phyloP scores from a whole-genome alignment of 2,113 vertebrate species.

The Piaya cayana region DNA sequence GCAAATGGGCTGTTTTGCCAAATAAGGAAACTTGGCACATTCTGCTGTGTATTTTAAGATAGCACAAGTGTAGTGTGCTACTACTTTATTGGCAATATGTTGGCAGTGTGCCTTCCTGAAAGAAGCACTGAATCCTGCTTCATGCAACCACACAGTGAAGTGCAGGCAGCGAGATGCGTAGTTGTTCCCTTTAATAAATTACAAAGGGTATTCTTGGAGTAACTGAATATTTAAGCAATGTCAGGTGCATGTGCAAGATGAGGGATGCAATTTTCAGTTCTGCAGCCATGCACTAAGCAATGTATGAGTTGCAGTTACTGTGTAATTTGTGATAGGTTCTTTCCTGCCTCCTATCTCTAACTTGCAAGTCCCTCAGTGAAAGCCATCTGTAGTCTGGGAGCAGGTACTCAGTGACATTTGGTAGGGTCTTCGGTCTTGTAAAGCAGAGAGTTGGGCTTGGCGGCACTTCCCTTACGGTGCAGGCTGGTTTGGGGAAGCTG shows the following conservation, averaged over 20 bases:
- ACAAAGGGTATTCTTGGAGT: conserved; percentile 10
- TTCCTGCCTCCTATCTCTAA: background rate
- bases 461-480: fast-evolving
- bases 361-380: background rate
- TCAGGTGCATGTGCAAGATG: background rate
- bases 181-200: background rate
- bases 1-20: conserved; percentile 77
- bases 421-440: background rate
- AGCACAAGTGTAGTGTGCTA: conserved; percentile 73
- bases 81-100: conserved; percentile 81
- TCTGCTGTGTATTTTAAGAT: conserved; percentile 78
- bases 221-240: background rate
- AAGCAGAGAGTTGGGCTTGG: background rate
- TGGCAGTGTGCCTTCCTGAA: conserved; percentile 73
- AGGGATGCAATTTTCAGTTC: background rate
- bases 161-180: background rate
- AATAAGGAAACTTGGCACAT: conserved; percentile 83
- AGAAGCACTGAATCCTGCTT: conserved; percentile 58
- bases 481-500: background rate
- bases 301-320: background rate
- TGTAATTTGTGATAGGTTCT: background rate
- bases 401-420: background rate
- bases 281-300: background rate
- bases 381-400: background rate
- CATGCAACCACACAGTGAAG: background rate